Evolutionary conservation across 1,140 invertebrate genomes (phyloP).

Genomic region (Cydia splendana): DNA sequence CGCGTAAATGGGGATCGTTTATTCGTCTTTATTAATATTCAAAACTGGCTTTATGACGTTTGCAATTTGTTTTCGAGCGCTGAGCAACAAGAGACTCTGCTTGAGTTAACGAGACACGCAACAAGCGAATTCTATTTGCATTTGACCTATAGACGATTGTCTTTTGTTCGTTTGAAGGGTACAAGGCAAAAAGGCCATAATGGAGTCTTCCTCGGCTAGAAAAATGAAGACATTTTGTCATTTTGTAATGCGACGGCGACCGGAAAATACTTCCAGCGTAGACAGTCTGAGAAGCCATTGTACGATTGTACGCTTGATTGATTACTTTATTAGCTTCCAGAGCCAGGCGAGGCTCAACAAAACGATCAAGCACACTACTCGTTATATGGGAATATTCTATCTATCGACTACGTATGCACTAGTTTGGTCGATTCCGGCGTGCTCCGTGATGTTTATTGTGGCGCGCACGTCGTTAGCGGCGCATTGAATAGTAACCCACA

Average conservation of each 20-base stretch:
- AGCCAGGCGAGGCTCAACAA: not conserved
- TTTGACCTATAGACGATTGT: constrained; percentile 66
- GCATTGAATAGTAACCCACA: constrained; percentile 11
- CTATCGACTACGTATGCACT: constrained; percentile 16
- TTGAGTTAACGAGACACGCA: constrained; percentile 62
- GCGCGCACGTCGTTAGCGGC: constrained; percentile 17
- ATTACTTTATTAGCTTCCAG: constrained; percentile 24
- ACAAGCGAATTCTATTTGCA: constrained; percentile 72
- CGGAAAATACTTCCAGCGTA: constrained; percentile 25
- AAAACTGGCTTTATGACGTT: constrained; percentile 71
- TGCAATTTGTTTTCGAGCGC: constrained; percentile 65
- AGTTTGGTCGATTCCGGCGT: constrained; percentile 21
- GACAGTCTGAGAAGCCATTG: constrained; percentile 19
- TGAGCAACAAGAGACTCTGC: constrained; percentile 55
- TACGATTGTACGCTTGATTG: constrained; percentile 24
- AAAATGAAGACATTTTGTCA: constrained; percentile 33
- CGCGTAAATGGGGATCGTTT: constrained; percentile 58
- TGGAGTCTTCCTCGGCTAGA: constrained; percentile 38
- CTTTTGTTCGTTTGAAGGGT: constrained; percentile 49
- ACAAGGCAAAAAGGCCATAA: constrained; percentile 38
- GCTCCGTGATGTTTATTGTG: constrained; percentile 14
- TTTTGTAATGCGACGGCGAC: constrained; percentile 27
- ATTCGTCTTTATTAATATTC: constrained; percentile 71
- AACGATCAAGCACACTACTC: constrained; percentile 1
- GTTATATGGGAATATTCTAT: constrained; percentile 17